Evolutionary conservation across 2,113 vertebrate genomes (phyloP).

Genomic region (Piprites chloris): DNA sequence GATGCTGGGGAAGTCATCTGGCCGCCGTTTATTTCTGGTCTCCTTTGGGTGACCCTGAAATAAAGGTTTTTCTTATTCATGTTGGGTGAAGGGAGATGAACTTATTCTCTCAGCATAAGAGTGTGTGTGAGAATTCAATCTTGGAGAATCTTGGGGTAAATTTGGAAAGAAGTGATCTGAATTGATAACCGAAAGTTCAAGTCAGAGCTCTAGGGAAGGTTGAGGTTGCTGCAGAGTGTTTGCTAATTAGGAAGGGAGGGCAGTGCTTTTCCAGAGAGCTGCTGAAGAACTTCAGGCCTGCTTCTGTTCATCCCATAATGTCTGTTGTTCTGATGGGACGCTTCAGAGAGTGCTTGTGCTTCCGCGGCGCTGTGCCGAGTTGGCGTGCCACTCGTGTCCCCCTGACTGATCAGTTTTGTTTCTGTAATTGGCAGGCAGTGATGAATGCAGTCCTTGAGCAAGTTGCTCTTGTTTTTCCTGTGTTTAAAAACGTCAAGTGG

Average conservation of each 20-base stretch:
- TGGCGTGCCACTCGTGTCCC: neutral
- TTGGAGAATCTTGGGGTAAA: neutral
- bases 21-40: neutral
- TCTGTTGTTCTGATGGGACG: neutral
- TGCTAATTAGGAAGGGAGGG: neutral
- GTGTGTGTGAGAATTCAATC: neutral
- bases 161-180: neutral
- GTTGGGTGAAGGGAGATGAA: accelerated
- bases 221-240: neutral
- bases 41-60: neutral
- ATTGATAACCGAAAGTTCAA: neutral
- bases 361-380: accelerated
- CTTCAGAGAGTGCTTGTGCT: neutral
- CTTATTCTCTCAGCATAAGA: neutral
- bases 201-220: neutral
- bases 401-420: conserved; percentile 20
- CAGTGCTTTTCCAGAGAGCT: neutral
- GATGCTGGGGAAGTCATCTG: neutral
- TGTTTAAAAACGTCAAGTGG: conserved; percentile 20
- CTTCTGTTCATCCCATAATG: neutral
- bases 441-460: conserved; percentile 35
- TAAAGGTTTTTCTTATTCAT: neutral
- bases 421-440: conserved; percentile 23
- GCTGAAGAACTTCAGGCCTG: neutral
- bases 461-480: conserved; percentile 8